Percentiles rank a stretch among this genome's conserved stretches.
phyloP scores from a whole-genome alignment of 2,888 invertebrate genomes.

The Apotomis betuletana region DNA sequence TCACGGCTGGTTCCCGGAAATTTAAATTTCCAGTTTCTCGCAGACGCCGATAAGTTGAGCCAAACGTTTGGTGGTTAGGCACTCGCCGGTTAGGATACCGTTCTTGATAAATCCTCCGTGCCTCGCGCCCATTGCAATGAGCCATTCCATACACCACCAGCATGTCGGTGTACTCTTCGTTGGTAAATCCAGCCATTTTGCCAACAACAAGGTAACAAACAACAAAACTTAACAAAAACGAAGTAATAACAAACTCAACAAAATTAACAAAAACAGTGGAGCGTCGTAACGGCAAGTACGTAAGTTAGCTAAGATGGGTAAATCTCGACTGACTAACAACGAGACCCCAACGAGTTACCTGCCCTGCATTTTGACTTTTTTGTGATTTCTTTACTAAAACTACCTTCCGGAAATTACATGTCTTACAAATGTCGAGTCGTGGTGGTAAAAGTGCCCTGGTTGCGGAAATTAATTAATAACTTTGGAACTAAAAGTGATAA shows the following conservation, averaged over 20 bases:
- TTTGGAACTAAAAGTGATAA: too few species aligned
- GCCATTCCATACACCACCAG: constrained; percentile 39
- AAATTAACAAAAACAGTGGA: constrained; percentile 3
- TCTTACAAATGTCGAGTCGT: too few species aligned
- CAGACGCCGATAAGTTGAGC: constrained; percentile 40
- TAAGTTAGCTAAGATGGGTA: too few species aligned
- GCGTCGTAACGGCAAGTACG: not conserved
- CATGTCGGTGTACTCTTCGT: constrained; percentile 43
- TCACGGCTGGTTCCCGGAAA: constrained; percentile 16
- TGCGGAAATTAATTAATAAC: too few species aligned
- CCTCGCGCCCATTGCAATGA: constrained; percentile 30
- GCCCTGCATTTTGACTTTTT: too few species aligned
- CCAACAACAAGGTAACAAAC: not conserved
- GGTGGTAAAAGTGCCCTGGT: too few species aligned
- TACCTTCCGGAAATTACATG: too few species aligned
- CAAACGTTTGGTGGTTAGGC: constrained; percentile 39
- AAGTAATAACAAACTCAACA: not conserved
- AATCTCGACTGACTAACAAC: too few species aligned
- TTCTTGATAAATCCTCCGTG: constrained; percentile 38
- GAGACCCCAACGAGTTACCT: too few species aligned
- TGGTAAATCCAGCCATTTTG: constrained; percentile 37
- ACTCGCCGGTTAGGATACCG: constrained; percentile 40
- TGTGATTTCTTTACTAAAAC: too few species aligned
- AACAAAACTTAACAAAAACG: constrained; percentile 8
- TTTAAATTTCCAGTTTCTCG: constrained; percentile 38